Percentiles rank a stretch among this genome's conserved stretches.
Evolutionary conservation across 2,797 vertebrate genomes (phyloP).

Genomic region (Adrianichthys oophorus): DNA sequence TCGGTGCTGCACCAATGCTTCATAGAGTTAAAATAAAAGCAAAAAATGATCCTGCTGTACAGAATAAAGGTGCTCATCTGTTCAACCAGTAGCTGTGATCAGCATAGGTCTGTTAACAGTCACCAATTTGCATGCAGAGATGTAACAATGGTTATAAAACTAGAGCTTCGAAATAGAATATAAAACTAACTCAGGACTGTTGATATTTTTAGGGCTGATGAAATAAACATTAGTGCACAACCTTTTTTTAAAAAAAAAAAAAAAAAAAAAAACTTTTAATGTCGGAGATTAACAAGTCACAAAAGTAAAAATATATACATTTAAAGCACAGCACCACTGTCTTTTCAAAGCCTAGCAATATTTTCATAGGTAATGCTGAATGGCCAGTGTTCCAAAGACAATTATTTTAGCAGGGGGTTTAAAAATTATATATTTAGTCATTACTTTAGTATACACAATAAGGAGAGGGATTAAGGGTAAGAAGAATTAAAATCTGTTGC

Average conservation of each 20-base stretch:
- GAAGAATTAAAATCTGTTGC: conserved; percentile 26
- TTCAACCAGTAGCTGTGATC: conserved; percentile 52
- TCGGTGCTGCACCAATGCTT: conserved; percentile 37
- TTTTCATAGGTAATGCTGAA: conserved; percentile 6
- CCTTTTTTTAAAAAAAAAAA: conserved; percentile 1
- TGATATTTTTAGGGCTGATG: conserved; percentile 15
- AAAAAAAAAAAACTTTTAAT: conserved; percentile 15
- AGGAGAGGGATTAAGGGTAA: background rate
- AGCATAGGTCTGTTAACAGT: conserved; percentile 10
- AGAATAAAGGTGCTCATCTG: conserved; percentile 1
- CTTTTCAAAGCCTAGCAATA: conserved; percentile 11
- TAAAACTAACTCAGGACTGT: conserved; percentile 1
- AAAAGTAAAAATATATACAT: too few species aligned
- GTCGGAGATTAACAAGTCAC: conserved; percentile 6
- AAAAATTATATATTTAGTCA: conserved; percentile 13
- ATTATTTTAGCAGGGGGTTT: background rate
- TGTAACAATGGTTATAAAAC: conserved; percentile 14
- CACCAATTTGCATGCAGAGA: conserved; percentile 3
- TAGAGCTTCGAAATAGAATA: conserved; percentile 12
- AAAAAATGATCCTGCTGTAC: background rate
- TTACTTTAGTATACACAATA: conserved; percentile 40
- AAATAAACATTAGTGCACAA: conserved; percentile 46
- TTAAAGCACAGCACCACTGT: conserved; percentile 8
- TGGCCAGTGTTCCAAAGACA: conserved; percentile 1
- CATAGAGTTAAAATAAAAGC: conserved; percentile 34